These are phyloP conservation scores for Pterophyllum scalare DNA, from an alignment of 2,113 vertebrate species.

Conservation along the genomic window DNA sequence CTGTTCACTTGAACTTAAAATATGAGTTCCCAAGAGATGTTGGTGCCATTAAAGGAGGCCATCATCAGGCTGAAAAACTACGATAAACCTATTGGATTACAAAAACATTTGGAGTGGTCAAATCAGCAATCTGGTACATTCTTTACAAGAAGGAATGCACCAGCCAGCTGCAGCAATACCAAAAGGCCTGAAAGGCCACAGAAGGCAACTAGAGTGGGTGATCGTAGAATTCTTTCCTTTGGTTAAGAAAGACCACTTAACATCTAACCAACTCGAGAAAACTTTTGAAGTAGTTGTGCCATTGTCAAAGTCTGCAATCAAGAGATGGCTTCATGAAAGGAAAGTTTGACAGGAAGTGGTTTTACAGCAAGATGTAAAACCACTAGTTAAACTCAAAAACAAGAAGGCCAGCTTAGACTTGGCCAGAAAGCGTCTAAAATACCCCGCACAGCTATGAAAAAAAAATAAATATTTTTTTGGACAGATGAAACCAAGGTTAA, in stretches of 20 bases:
- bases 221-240: neutral
- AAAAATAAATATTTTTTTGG: neutral
- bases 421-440: neutral
- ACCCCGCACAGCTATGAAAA: neutral
- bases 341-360: no score
- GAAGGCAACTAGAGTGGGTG: neutral
- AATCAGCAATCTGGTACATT: neutral
- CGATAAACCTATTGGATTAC: neutral
- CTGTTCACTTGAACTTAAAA: neutral
- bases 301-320: neutral
- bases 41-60: neutral
- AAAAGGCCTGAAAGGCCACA: neutral
- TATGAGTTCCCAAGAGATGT: neutral
- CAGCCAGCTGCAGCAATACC: neutral
- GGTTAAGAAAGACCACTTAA: neutral
- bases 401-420: neutral
- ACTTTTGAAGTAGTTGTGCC: neutral
- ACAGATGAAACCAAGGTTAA: neutral
- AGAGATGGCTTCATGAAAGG: neutral
- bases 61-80: neutral
- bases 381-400: neutral
- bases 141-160: neutral
- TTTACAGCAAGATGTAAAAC: neutral
- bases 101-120: neutral
- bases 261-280: neutral